phyloP scores from a whole-genome alignment of 2,888 invertebrate genomes.

The Drosophila pegasa region DNA sequence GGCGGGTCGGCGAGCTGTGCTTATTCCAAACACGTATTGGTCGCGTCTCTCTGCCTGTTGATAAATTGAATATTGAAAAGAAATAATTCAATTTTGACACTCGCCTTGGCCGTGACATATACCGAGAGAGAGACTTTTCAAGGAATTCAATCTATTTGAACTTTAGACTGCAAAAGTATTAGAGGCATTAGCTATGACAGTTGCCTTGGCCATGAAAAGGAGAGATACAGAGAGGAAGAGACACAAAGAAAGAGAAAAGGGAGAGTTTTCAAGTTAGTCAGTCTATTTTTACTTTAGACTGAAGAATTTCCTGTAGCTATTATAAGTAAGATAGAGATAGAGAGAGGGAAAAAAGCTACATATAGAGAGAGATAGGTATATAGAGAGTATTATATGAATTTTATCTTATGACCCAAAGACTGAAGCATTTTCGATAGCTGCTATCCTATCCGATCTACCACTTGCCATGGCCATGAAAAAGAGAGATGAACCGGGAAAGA shows the following conservation, averaged over 20 bases:
- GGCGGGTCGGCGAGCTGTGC: background rate
- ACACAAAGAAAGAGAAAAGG: background rate
- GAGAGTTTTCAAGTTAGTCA: too few species aligned
- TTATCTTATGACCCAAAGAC: too few species aligned
- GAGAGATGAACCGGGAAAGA: too few species aligned
- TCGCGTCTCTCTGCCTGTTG: constrained; percentile 66
- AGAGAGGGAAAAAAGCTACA: too few species aligned
- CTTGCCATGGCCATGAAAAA: background rate
- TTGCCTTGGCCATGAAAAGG: background rate
- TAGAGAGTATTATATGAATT: too few species aligned
- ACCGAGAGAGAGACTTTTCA: background rate
- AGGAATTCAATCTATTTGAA: constrained; percentile 27
- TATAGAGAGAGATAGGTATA: too few species aligned
- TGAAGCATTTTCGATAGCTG: too few species aligned
- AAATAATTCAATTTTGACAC: constrained; percentile 81
- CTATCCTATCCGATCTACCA: background rate
- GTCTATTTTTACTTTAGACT: too few species aligned
- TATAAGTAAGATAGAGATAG: too few species aligned
- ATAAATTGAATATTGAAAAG: constrained; percentile 84
- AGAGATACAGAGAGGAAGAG: too few species aligned
- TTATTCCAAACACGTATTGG: constrained; percentile 79
- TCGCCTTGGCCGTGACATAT: constrained; percentile 25
- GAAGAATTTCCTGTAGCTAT: too few species aligned
- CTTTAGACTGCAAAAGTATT: too few species aligned
- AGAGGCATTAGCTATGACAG: background rate